These are phyloP conservation scores for Enteromius afrohamiltoni DNA, from an alignment of 2,797 vertebrate species.

Conservation along the genomic window DNA sequence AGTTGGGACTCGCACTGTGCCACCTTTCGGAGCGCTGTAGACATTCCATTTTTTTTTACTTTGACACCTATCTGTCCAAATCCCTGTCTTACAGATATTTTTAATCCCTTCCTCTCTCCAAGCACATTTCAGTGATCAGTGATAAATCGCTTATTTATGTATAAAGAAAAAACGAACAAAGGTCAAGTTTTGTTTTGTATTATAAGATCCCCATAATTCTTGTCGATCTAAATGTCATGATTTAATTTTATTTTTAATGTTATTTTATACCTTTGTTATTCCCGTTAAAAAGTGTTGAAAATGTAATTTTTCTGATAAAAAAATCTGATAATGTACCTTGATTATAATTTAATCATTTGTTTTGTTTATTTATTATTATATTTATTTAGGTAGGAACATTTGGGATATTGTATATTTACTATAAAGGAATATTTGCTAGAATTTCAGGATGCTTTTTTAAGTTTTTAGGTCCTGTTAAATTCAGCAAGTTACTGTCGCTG, in stretches of 20 bases:
- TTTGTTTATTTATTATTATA: background rate
- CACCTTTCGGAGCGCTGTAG: background rate
- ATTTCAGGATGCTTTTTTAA: background rate
- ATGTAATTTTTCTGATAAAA: background rate
- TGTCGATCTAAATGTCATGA: background rate
- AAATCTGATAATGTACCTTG: background rate
- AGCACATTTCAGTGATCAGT: background rate
- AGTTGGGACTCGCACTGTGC: background rate
- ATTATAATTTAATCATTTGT: background rate
- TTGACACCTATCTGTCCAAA: background rate
- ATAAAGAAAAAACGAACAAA: background rate
- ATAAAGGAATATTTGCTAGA: background rate
- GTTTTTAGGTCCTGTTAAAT: conserved; percentile 6
- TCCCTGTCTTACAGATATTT: background rate
- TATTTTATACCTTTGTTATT: background rate
- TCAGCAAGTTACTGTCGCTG: conserved; percentile 39
- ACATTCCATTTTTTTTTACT: background rate
- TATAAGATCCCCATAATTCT: background rate
- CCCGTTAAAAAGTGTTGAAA: background rate
- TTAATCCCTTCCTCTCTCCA: background rate
- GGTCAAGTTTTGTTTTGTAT: background rate
- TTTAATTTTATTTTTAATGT: background rate
- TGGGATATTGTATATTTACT: background rate
- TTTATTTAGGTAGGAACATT: background rate
- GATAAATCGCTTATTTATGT: background rate